phyloP scores from a whole-genome alignment of 2,797 vertebrate genomes.

The Chrosomus eos region DNA sequence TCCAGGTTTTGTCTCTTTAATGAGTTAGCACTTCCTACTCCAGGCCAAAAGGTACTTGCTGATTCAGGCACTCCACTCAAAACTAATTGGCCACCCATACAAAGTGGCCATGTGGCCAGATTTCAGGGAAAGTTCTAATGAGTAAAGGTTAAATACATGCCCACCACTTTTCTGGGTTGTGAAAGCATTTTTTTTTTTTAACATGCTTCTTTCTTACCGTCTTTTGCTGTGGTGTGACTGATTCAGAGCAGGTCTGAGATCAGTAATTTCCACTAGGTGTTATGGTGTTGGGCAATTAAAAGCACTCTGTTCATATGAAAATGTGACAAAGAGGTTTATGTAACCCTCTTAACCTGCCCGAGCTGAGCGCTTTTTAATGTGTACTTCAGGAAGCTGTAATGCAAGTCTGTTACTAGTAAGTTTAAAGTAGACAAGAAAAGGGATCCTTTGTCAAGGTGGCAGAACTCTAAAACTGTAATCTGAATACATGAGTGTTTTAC shows the following conservation, averaged over 20 bases:
- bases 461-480: not conserved
- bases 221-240: constrained; percentile 18
- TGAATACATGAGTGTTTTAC: not conserved
- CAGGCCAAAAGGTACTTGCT: constrained; percentile 27
- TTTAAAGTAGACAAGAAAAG: not conserved
- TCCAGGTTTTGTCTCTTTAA: constrained; percentile 31
- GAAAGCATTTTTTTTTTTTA: constrained; percentile 35
- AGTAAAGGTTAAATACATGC: constrained; percentile 20
- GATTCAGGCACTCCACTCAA: constrained; percentile 38
- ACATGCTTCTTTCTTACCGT: constrained; percentile 5
- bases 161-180: not conserved
- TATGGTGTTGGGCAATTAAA: constrained; percentile 13
- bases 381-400: constrained; percentile 7
- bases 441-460: not conserved
- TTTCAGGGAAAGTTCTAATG: constrained; percentile 19
- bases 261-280: constrained; percentile 38
- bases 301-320: constrained; percentile 38
- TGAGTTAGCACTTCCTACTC: constrained; percentile 30
- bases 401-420: not conserved
- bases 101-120: constrained; percentile 27
- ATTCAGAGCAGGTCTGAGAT: constrained; percentile 16
- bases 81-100: constrained; percentile 34
- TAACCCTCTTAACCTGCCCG: constrained; percentile 44
- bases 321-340: constrained; percentile 55
- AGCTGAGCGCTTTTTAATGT: constrained; percentile 29